Percentiles rank a stretch among this genome's conserved stretches.
phyloP scores from a whole-genome alignment of 35 echinoderm and acorn worm genomes.

The Anneissia japonica region DNA sequence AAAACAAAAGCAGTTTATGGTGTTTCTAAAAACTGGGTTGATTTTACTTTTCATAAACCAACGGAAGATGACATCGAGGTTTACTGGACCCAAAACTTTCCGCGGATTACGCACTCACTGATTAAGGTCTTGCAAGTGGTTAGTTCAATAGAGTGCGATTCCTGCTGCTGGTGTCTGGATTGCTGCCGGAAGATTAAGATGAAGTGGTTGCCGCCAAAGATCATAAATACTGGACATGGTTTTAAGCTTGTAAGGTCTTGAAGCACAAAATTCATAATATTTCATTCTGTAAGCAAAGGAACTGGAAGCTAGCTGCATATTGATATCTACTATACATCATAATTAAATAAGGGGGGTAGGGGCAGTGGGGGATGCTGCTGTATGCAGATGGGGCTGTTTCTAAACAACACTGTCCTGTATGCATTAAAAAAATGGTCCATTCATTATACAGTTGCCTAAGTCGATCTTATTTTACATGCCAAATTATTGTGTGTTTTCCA shows the following conservation, averaged over 20 bases:
- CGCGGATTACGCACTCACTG: constrained; percentile 61
- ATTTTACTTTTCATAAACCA: constrained; percentile 83
- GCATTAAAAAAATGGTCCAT: too few relatives aligned
- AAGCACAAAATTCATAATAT: too few relatives aligned
- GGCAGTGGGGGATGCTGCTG: too few relatives aligned
- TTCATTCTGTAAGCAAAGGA: too few relatives aligned
- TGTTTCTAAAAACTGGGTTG: constrained; percentile 60
- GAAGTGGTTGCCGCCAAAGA: constrained; percentile 82
- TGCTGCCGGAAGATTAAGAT: constrained; percentile 80
- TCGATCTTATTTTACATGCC: too few relatives aligned
- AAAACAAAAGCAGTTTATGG: constrained; percentile 67
- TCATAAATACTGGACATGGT: constrained; percentile 87
- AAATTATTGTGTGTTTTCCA: too few relatives aligned
- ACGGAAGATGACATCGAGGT: constrained; percentile 82
- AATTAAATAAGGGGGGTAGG: too few relatives aligned
- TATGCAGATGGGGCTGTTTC: too few relatives aligned
- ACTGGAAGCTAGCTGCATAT: too few relatives aligned
- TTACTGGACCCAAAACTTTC: constrained; percentile 90
- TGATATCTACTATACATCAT: too few relatives aligned
- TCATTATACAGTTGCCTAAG: too few relatives aligned
- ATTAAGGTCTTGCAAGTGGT: constrained; percentile 64
- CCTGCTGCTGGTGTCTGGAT: constrained; percentile 44
- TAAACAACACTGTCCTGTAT: too few relatives aligned
- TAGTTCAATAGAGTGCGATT: constrained; percentile 52
- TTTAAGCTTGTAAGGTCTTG: constrained; percentile 90